Evolutionary conservation across 2,113 vertebrate species (phyloP), one percentile per base, ranked within the genome.

Genomic region (Penelope pileata): DNA sequence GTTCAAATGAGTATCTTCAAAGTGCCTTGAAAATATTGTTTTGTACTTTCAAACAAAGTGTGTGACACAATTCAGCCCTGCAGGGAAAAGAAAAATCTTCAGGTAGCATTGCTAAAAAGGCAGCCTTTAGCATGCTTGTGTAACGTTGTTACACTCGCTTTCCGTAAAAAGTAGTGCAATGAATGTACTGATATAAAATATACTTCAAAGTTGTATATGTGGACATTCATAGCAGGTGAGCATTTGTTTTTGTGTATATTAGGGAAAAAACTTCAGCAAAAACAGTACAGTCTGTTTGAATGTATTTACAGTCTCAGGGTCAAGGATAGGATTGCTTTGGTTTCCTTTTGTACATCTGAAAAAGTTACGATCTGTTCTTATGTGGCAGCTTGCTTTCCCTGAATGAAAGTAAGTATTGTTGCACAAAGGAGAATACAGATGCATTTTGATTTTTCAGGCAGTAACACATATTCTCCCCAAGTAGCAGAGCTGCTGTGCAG

Each of bases 381-480:
- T 70, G 29, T 78, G 60, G 43, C 58, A 12, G 4, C 34, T 68
- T 82, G n/a, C 69, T 95, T 47, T 94, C 43, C 40, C 80, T 80
- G 82, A 84, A 91, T 75, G 26, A 74, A 75, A 81, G 62, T 32
- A 75, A 78, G 62, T 34, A 36, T 53, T 86, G 48, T 34, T 82
- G 89, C 10, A 4, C 66, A 43, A 92, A 82, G 53, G 12, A 32
- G n/a, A 83, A 67, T 63, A 66, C 47, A 72, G 66, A 90, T 32
- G 22, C 85, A 80, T 85, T 91, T 94, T 89, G 34, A 78, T n/a
- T 91, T 90, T 91, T 87, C 70, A 91, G 69, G 23, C 62, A 73
- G 27, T 64, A 64, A 87, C 62, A 87, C 43, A 93, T 88, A 83
- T 59, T 89, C 38, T 92, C 42, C 73, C 50, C 34, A 84, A 72